These are phyloP conservation scores for Pollenia griseotomentosa DNA, from an alignment of 2,888 invertebrate species.

Conservation along the genomic window DNA sequence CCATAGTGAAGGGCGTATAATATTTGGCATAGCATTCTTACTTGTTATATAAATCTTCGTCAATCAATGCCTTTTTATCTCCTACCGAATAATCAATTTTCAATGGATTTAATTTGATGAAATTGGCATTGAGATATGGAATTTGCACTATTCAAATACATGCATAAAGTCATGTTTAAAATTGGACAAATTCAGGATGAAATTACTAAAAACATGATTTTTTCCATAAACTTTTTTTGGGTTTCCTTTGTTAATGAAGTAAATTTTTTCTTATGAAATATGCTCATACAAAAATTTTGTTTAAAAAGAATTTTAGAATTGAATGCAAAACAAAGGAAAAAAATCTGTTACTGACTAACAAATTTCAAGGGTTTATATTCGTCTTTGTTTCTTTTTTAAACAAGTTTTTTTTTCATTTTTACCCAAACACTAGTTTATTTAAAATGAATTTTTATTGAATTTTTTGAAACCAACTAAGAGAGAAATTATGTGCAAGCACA, in stretches of 20 bases:
- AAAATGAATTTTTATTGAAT: too few relatives aligned
- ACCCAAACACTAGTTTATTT: neutral
- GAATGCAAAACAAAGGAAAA: neutral
- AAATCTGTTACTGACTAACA: neutral
- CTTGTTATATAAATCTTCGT: too few relatives aligned
- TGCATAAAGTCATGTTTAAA: neutral
- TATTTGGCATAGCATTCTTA: too few relatives aligned
- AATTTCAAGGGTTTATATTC: constrained; percentile 4
- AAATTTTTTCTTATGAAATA: constrained; percentile 1
- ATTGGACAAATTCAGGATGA: neutral
- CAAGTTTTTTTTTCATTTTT: neutral
- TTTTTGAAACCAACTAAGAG: too few relatives aligned
- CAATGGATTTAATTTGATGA: constrained; percentile 61
- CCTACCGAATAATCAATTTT: constrained; percentile 48
- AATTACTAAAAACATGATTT: neutral
- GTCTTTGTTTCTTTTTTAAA: neutral
- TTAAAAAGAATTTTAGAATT: neutral
- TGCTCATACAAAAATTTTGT: neutral
- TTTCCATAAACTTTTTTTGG: constrained; percentile 1
- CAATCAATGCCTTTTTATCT: neutral
- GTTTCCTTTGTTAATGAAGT: neutral
- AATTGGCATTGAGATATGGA: constrained; percentile 54
- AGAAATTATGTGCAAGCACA: too few relatives aligned
- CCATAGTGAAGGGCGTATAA: too few relatives aligned
- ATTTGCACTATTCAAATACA: neutral